Evolutionary conservation across 35 echinoderm and acorn worm species (phyloP).

Genomic region (Ophioderma brevispina): DNA sequence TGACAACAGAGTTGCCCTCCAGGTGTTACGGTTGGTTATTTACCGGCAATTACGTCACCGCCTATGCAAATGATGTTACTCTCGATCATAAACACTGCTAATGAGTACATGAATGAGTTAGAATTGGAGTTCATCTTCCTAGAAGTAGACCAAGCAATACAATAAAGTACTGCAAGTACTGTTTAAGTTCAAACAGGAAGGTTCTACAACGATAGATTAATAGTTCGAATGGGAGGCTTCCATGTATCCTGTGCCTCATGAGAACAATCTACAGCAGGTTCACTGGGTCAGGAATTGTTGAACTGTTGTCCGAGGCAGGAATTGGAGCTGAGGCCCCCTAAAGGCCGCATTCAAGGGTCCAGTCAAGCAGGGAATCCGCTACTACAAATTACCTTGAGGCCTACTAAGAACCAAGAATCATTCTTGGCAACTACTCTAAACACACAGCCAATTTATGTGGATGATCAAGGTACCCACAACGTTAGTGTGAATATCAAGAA

Average conservation of each 20-base stretch:
- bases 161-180: conserved; percentile 10
- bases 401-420: not conserved
- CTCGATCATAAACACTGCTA: not conserved
- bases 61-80: not conserved
- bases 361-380: not conserved
- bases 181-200: conserved; percentile 21
- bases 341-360: not conserved
- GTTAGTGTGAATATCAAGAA: no score
- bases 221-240: not conserved
- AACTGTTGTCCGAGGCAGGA: not conserved
- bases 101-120: not conserved
- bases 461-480: no score
- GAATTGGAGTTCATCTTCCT: not conserved
- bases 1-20: not conserved
- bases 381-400: not conserved
- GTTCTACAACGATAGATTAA: not conserved
- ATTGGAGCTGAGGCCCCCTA: not conserved
- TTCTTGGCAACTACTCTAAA: no score
- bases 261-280: conserved; percentile 16
- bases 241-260: not conserved
- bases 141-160: not conserved
- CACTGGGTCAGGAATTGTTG: not conserved
- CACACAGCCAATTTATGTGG: no score
- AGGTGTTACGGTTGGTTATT: not conserved
- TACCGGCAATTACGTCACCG: not conserved